Evolutionary conservation across 2,797 vertebrate species (phyloP).

Genomic region (Capromys pilorides): DNA sequence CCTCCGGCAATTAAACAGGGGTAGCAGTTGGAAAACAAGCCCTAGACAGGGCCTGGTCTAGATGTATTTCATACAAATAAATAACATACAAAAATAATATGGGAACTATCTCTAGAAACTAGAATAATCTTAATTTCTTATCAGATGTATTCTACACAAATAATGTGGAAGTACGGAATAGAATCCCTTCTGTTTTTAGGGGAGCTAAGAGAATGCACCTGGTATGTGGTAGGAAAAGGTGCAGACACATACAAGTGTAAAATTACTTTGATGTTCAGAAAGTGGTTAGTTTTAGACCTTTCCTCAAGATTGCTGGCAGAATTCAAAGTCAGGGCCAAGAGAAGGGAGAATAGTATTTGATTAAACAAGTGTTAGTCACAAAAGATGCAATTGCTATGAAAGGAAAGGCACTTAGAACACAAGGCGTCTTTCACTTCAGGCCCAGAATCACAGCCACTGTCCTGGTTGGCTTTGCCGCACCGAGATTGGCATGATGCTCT

Average conservation of each 20-base stretch:
- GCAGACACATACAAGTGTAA: background rate
- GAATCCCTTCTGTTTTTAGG: background rate
- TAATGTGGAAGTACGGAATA: background rate
- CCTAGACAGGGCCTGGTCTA: background rate
- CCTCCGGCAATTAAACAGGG: background rate
- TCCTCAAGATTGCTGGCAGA: constrained; percentile 16
- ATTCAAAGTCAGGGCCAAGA: constrained; percentile 33
- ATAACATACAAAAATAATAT: constrained; percentile 18
- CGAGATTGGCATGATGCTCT: background rate
- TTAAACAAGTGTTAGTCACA: background rate
- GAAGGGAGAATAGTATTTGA: background rate
- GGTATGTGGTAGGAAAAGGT: background rate
- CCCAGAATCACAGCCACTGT: background rate
- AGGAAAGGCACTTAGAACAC: constrained; percentile 10
- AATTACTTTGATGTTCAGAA: background rate
- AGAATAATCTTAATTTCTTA: background rate
- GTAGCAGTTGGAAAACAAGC: background rate
- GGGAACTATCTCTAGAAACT: background rate
- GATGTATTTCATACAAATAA: background rate
- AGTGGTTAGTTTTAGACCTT: background rate
- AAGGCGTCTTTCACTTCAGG: background rate
- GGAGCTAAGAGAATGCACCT: background rate
- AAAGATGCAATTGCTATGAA: background rate
- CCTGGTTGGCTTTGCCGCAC: background rate
- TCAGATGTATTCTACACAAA: background rate